A percentile compares a stretch with the other conserved stretches of the same genome.
phyloP scores from a whole-genome alignment of 2,888 invertebrate genomes.

The Parelbella ahira region DNA sequence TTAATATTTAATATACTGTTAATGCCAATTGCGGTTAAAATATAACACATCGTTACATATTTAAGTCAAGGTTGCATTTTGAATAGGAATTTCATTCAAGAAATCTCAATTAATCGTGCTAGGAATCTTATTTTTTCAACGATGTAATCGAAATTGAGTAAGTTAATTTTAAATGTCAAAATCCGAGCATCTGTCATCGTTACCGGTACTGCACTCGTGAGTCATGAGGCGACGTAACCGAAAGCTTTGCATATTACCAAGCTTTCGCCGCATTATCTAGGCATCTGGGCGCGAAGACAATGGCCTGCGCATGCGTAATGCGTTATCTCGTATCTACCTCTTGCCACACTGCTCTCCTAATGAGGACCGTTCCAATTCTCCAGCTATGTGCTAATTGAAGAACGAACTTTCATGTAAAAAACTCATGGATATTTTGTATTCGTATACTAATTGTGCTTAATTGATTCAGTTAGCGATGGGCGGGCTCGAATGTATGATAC shows the following conservation, averaged over 20 bases:
- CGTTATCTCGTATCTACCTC: slow-evolving; percentile 72
- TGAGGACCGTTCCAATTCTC: slow-evolving; percentile 69
- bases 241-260: slow-evolving; percentile 53
- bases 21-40: no score
- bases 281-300: slow-evolving; percentile 65
- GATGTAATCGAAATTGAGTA: no score
- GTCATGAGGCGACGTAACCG: slow-evolving; percentile 46
- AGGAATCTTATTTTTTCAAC: no score
- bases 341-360: slow-evolving; percentile 74
- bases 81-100: no score
- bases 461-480: slow-evolving; percentile 34
- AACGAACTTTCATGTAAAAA: slow-evolving; percentile 34
- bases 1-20: no score
- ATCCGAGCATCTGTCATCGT: slow-evolving; percentile 20
- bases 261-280: slow-evolving; percentile 63
- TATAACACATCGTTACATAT: no score
- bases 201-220: slow-evolving; percentile 34
- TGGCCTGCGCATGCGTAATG: slow-evolving; percentile 75
- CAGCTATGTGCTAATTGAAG: slow-evolving; percentile 61
- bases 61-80: no score
- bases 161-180: slow-evolving; percentile 14
- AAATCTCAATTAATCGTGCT: no score
- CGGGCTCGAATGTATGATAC: slow-evolving; percentile 18
- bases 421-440: no score
- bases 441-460: slow-evolving; percentile 51